These are phyloP conservation scores for Poecilia latipinna DNA, from an alignment of 2,113 vertebrate species.

Conservation along the genomic window DNA sequence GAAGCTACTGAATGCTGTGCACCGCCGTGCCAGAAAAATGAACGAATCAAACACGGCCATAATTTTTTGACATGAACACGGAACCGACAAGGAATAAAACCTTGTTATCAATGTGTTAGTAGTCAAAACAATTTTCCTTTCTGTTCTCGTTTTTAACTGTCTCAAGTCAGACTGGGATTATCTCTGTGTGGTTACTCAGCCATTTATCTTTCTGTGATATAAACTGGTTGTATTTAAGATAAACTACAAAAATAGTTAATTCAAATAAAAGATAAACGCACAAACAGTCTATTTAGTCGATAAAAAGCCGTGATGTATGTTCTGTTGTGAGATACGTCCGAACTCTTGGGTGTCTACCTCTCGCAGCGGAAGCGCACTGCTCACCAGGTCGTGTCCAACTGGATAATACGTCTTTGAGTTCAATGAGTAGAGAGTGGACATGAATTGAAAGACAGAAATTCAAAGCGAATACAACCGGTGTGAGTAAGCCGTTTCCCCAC, in stretches of 20 bases:
- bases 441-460: constrained; percentile 67
- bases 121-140: background rate
- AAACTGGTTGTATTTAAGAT: background rate
- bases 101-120: background rate
- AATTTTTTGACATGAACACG: constrained; percentile 42
- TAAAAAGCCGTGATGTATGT: background rate
- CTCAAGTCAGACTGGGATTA: background rate
- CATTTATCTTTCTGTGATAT: background rate
- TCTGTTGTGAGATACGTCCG: background rate
- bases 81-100: constrained; percentile 46
- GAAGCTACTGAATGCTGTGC: background rate
- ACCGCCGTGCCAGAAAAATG: background rate
- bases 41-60: constrained; percentile 30
- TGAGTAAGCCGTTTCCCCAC: constrained; percentile 11
- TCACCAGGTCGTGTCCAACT: constrained; percentile 66
- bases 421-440: constrained; percentile 78
- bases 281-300: background rate
- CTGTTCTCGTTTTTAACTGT: background rate
- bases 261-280: background rate
- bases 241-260: background rate
- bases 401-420: constrained; percentile 80
- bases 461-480: constrained; percentile 23
- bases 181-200: background rate
- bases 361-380: constrained; percentile 70
- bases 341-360: constrained; percentile 71